Evolutionary conservation across 2,888 invertebrate genomes (phyloP), one percentile per base, ranked within the genome.

Genomic region (Nysson spinosus): DNA sequence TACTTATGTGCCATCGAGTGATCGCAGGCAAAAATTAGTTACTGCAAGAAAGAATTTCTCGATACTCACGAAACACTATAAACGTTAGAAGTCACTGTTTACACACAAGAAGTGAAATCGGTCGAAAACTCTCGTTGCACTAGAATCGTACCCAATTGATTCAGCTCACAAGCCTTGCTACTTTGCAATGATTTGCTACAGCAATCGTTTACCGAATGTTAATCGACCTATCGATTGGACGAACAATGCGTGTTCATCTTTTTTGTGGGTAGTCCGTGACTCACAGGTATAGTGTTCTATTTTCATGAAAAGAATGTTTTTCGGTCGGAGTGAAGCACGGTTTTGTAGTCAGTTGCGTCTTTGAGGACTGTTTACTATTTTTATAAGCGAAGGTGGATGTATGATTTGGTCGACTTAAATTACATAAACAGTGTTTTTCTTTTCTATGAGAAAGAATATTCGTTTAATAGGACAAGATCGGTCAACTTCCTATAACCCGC

Each of bases 321-420:
- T 64, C 56, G 57, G 68, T 71, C 69, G 52, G 63, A 65, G 56
- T 60, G 65, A 60, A 71, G 72, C 63, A 69, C 71, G 72, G 64
- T 78, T 75, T n/a, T 63, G 70, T 72, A 78, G 75, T 73, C 70
- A 68, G 79, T 78, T 77, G 77, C 75, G 72, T 72, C 78, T 79
- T 77, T 70, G 49, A 68, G 79, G 78, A 80, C 81, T 81, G 79
- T 85, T 86, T 85, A 83, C 81, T 86, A 85, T 86, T 86, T 86
- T 86, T 85, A 84, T 86, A 86, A 83, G 79, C 78, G 67, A 78
- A 80, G 66, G 73, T 82, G 80, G 82, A 81, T 84, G 84, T 83
- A 82, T 79, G 78, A 79, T 83, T 84, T 80, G 73, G 81, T 75
- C 65, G 57, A 70, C 62, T 78, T 73, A 71, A 78, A 78, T 73